These are phyloP conservation scores for Homalodisca vitripennis DNA, from an alignment of 1,140 invertebrate species.

Conservation along the genomic window DNA sequence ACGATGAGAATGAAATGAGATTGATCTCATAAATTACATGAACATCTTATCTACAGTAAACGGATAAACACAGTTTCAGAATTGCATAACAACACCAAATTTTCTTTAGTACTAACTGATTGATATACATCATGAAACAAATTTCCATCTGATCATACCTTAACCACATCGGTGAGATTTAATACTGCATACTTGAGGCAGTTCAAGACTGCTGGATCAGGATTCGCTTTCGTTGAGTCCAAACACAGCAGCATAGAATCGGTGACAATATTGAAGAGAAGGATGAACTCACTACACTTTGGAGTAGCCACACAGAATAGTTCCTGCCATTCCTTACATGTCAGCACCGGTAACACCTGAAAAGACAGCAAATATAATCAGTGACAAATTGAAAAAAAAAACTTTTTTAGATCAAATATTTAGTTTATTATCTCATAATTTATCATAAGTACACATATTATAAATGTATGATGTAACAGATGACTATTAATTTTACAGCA, in stretches of 20 bases:
- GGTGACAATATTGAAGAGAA: slow-evolving; percentile 13
- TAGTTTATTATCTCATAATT: no score
- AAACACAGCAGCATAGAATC: slow-evolving; percentile 1
- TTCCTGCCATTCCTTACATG: background rate
- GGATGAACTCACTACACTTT: slow-evolving; percentile 8
- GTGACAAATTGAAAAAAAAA: no score
- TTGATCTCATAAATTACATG: background rate
- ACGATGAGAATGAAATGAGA: background rate
- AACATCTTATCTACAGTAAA: background rate
- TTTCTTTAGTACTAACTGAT: no score
- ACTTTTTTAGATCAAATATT: no score
- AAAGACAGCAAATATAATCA: background rate
- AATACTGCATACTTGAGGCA: background rate
- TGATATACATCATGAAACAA: no score
- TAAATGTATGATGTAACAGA: no score
- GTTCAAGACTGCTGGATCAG: background rate
- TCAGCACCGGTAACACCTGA: slow-evolving; percentile 12
- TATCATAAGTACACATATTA: no score
- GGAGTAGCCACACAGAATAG: slow-evolving; percentile 13
- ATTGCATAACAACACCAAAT: background rate
- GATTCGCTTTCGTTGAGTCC: background rate
- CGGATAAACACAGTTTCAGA: background rate
- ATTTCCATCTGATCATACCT: background rate
- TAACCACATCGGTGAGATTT: background rate
- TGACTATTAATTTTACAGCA: no score